A percentile compares a stretch with the other conserved stretches of the same genome.
These are phyloP conservation scores for Musca vetustissima DNA, from an alignment of 1,140 invertebrate genomes.

Conservation along the genomic window DNA sequence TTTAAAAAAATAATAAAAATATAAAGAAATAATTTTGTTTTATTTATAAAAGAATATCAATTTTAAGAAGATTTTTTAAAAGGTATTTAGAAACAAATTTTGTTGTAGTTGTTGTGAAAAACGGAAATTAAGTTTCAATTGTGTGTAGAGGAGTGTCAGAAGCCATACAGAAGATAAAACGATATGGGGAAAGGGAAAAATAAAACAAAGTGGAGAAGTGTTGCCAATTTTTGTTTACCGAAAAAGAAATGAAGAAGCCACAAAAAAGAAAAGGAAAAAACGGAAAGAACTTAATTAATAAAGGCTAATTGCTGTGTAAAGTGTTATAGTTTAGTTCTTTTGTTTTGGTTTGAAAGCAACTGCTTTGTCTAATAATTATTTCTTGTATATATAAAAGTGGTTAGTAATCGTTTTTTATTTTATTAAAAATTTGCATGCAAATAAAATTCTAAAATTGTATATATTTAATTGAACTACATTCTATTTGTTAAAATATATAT, in stretches of 20 bases:
- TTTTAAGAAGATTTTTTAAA: too few relatives aligned
- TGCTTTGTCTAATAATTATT: neutral
- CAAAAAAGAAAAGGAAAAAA: constrained; percentile 12
- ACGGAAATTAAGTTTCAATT: too few relatives aligned
- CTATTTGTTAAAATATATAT: too few relatives aligned
- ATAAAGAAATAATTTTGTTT: neutral
- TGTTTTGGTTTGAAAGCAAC: neutral
- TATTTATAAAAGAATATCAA: too few relatives aligned
- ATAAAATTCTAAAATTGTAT: neutral
- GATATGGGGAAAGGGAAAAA: neutral
- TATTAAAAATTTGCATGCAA: neutral
- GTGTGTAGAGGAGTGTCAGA: too few relatives aligned
- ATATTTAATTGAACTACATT: too few relatives aligned
- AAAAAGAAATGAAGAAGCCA: neutral
- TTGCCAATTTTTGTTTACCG: neutral
- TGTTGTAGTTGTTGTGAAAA: too few relatives aligned
- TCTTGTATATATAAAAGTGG: neutral
- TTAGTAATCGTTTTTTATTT: neutral
- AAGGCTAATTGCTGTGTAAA: neutral
- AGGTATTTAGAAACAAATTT: neutral
- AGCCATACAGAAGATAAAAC: neutral
- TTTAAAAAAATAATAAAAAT: constrained; percentile 3
- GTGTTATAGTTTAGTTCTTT: neutral
- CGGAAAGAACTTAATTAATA: constrained; percentile 10
- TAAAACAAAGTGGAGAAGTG: neutral